Evolutionary conservation across 2,113 vertebrate species (phyloP), one percentile per base, ranked within the genome.

Genomic region (Bagarius yarrelli): DNA sequence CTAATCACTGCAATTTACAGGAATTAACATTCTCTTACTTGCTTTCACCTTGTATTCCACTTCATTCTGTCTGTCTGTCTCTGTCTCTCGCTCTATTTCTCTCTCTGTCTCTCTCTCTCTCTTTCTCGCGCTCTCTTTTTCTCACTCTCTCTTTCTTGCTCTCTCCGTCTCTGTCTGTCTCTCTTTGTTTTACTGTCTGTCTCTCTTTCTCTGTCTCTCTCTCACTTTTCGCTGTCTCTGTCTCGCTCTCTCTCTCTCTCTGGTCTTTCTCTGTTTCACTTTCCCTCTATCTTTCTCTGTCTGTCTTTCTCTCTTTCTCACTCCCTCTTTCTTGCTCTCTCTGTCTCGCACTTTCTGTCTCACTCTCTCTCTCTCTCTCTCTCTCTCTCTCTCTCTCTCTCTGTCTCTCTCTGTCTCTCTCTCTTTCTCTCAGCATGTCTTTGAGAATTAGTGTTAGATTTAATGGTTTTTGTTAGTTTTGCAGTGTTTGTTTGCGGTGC

Each of bases 1-100:
- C 71, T 89, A 91, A 92, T 91, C 87, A 88, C 84, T 52, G 84
- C 87, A 92, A 90, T 92, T 91, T 84, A 57, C 72, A 90, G 87
- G 88, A 89, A 89, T 91, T 91, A 87, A 85, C 80, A 86, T 88
- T 86, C 85, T 88, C 85, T 82, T 86, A 83, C 36, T 56, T 82
- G 82, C 83, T 83, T 85, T 83, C 82, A 85, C 76, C 14, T 60
- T 70, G 34, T 66, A 27, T 76, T 12, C 13, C 18, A 18, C 56
- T 25, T 23, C 4, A 14, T 90, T 86, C 88, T 85, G 87, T 86
- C 19, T 85, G 23, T 87, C 84, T 79, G 53, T 77, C 73, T 87
- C 23, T 25, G 23, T 47, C 40, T 47, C 36, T 25, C 27, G 85
- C 21, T 88, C 86, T 79, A 50, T 78, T 67, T 87, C 21, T 44